Evolutionary conservation across 2,888 invertebrate genomes (phyloP), one percentile per base, ranked within the genome.

Genomic region (Spicauda simplicius): DNA sequence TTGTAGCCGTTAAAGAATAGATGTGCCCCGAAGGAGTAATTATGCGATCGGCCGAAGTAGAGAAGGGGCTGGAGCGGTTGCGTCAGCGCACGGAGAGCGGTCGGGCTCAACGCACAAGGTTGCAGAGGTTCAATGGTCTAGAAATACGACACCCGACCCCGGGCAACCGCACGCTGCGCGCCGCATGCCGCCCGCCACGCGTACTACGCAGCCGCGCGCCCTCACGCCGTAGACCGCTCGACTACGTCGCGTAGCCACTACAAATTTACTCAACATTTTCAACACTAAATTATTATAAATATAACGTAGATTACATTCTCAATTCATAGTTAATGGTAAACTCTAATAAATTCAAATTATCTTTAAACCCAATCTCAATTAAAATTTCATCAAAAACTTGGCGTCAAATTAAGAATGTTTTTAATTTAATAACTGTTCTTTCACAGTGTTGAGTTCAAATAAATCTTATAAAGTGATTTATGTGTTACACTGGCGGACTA

Each of bases 101-200:
- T 80, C 87, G 87, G 84, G 77, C 90, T 91, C 92, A 92, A 92
- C 85, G 86, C 87, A 91, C 93, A 93, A 93, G 93, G 93, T 92
- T 92, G 92, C 87, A 85, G 86, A 91, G 90, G 92, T 92, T 93
- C 92, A 93, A 91, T 91, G 92, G 90, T 92, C 93, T 91, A 93
- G 90, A 91, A 91, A 91, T 90, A 91, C 86, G 85, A 91, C 82
- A 87, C 84, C 84, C 89, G 91, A 91, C 90, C 91, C 88, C 88
- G 84, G 78, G 78, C 84, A 81, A 83, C 84, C 86, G 81, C 82
- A 82, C 82, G 80, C 78, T 74, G 79, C 80, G 81, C 80, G 76
- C 74, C 72, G 76, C 76, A 74, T 73, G 72, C 64, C 69, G 71
- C 73, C 73, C 77, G 73, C 74, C 74, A 72, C 70, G 71, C 69